Conservation (phyloP, 2,888 invertebrate species). For the Blastobasis adustella region DNA sequence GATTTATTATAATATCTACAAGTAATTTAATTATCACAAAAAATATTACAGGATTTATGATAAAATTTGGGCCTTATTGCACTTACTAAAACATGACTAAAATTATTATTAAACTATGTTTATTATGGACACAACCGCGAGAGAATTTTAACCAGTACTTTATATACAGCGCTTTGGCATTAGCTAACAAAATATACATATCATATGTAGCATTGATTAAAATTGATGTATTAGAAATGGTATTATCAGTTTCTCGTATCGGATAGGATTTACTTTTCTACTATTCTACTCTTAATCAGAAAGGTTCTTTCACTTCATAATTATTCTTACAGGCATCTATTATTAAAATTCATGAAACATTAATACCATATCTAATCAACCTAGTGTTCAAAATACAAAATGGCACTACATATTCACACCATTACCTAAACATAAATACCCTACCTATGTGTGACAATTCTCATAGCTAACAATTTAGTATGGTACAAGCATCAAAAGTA, state of each 20-base stretch:
- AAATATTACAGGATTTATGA: neutral
- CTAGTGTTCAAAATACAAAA: constrained; percentile 35
- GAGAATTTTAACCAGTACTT: constrained; percentile 28
- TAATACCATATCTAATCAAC: neutral
- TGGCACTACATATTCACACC: constrained; percentile 57
- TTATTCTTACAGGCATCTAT: too few species aligned
- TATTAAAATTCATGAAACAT: neutral
- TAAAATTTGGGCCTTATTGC: constrained; percentile 19
- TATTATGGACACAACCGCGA: constrained; percentile 44
- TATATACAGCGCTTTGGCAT: constrained; percentile 69
- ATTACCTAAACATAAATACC: constrained; percentile 21
- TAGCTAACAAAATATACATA: constrained; percentile 33
- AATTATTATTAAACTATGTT: constrained; percentile 1
- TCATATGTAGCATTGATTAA: neutral
- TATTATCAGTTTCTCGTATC: too few species aligned
- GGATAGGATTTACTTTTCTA: too few species aligned
- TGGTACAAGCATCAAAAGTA: too few species aligned
- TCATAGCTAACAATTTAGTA: constrained; percentile 6
- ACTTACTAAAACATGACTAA: constrained; percentile 22
- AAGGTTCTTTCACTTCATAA: too few species aligned
- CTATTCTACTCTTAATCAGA: too few species aligned
- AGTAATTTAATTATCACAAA: too few species aligned
- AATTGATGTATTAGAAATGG: neutral
- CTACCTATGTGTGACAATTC: constrained; percentile 24
- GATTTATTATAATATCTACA: too few species aligned